Evolutionary conservation across 1,140 invertebrate genomes (phyloP).

Genomic region (Caenorhabditis brenneri): DNA sequence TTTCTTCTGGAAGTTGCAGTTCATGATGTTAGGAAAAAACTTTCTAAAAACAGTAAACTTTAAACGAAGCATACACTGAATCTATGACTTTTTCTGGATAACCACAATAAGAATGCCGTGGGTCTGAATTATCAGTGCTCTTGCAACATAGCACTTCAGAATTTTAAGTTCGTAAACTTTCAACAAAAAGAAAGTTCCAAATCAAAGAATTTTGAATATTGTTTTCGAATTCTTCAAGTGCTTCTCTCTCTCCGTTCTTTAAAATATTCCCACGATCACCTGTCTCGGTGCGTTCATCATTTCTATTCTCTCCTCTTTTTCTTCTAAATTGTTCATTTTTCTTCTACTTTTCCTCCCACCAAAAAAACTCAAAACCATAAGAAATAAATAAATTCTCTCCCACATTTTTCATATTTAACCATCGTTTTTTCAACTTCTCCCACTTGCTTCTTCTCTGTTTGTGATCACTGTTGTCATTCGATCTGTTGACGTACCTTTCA

Average conservation of each 20-base stretch:
- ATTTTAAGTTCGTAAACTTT: too few species aligned
- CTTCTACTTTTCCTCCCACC: not conserved
- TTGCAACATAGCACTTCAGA: too few species aligned
- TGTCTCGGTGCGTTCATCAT: not conserved
- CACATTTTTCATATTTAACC: not conserved
- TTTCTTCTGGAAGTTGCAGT: too few species aligned
- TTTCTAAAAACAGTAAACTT: too few species aligned
- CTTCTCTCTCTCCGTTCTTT: too few species aligned
- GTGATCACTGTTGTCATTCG: conserved; percentile 42
- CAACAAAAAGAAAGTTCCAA: too few species aligned
- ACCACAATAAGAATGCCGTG: too few species aligned
- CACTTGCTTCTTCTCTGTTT: conserved; percentile 1
- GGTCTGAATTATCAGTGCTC: too few species aligned
- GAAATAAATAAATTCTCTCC: conserved; percentile 9
- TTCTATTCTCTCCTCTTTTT: not conserved
- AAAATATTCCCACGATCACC: conserved; percentile 1
- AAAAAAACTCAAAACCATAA: not conserved
- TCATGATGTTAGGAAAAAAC: too few species aligned
- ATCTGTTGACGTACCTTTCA: conserved; percentile 38
- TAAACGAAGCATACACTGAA: too few species aligned
- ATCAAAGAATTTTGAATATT: too few species aligned
- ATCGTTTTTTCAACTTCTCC: not conserved
- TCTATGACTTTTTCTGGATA: too few species aligned
- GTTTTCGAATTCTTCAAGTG: not conserved
- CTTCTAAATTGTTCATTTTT: not conserved